These are phyloP conservation scores for Sphenopsis melanotis DNA, from an alignment of 2,797 vertebrate genomes.

Conservation along the genomic window DNA sequence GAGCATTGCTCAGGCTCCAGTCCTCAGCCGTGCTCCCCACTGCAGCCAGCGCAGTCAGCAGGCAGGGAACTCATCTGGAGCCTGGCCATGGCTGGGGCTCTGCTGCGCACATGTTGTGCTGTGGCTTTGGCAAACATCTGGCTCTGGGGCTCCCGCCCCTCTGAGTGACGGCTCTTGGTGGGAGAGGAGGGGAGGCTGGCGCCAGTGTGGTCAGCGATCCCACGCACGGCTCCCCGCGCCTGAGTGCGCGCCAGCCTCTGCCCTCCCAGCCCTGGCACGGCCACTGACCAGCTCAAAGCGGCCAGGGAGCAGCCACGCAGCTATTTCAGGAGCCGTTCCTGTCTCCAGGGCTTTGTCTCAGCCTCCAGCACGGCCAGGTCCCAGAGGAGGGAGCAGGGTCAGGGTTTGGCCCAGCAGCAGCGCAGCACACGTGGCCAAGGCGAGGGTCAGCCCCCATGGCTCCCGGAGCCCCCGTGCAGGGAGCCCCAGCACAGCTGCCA, in stretches of 20 bases:
- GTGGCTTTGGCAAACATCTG: conserved; percentile 69
- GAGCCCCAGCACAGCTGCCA: background rate
- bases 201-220: conserved; percentile 67
- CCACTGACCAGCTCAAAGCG: background rate
- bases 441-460: background rate
- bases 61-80: conserved; percentile 58
- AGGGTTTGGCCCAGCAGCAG: background rate
- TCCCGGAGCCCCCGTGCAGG: rapidly evolving
- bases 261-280: conserved; percentile 55
- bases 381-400: background rate
- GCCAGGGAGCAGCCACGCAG: background rate
- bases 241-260: background rate
- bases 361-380: background rate
- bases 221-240: conserved; percentile 48
- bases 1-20: background rate
- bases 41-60: background rate
- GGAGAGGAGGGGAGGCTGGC: conserved; percentile 61
- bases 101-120: conserved; percentile 61
- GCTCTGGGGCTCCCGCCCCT: conserved; percentile 60
- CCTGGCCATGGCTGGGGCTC: conserved; percentile 43
- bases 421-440: background rate
- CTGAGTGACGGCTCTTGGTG: conserved; percentile 56
- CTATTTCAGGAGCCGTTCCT: conserved; percentile 52
- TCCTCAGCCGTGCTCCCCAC: background rate
- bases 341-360: background rate